Percentiles rank a stretch among this genome's conserved stretches.
These are phyloP conservation scores for Euphydryas editha DNA, from an alignment of 2,888 invertebrate genomes.

Conservation along the genomic window DNA sequence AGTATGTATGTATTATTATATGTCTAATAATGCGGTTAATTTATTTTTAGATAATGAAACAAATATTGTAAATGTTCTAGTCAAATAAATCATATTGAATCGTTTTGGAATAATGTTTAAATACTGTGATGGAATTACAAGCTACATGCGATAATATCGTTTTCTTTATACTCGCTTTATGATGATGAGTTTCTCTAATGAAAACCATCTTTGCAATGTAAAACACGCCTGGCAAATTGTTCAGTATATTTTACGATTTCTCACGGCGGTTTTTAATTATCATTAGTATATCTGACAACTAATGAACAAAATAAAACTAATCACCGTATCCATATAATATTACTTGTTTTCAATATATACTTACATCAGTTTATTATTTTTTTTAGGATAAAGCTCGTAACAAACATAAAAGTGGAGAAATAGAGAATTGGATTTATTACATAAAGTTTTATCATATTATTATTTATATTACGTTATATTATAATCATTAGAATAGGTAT, in stretches of 20 bases:
- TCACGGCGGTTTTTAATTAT: not conserved
- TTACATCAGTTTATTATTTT: too few species aligned
- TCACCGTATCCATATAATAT: not conserved
- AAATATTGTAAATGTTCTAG: too few species aligned
- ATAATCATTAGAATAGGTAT: too few species aligned
- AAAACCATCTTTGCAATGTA: slow-evolving; percentile 25
- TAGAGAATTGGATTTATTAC: too few species aligned
- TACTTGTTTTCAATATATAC: not conserved
- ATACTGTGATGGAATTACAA: not conserved
- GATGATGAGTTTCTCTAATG: slow-evolving; percentile 30
- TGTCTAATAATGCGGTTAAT: not conserved
- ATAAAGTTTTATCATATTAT: too few species aligned
- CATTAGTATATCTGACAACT: not conserved
- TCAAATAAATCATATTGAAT: too few species aligned
- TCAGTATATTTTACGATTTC: slow-evolving; percentile 15
- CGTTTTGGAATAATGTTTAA: not conserved
- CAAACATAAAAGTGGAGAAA: too few species aligned
- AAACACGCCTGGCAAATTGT: slow-evolving; percentile 18
- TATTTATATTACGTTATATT: too few species aligned
- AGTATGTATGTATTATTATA: too few species aligned
- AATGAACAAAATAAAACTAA: not conserved
- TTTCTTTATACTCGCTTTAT: slow-evolving; percentile 13
- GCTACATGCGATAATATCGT: not conserved
- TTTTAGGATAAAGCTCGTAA: too few species aligned
- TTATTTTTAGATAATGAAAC: not conserved